Evolutionary conservation across 1,140 invertebrate genomes (phyloP).

Genomic region (Drosophila nasuta): DNA sequence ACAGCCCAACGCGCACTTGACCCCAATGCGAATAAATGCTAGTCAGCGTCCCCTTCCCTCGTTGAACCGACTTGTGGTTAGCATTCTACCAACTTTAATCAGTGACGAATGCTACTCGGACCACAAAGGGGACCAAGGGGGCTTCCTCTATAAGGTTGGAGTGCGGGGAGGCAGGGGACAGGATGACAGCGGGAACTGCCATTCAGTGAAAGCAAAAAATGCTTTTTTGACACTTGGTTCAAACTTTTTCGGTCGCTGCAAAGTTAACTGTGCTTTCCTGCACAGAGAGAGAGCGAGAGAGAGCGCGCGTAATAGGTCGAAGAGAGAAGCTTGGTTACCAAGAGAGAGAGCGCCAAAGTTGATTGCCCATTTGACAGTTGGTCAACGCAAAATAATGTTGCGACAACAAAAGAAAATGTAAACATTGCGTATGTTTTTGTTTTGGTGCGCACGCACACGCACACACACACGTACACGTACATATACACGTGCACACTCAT

Average conservation of each 20-base stretch:
- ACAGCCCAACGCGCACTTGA: constrained; percentile 66
- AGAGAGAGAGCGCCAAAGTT: constrained; percentile 51
- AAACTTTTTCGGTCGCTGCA: constrained; percentile 62
- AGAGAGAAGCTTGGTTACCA: constrained; percentile 18
- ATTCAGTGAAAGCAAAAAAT: constrained; percentile 47
- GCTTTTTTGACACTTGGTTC: constrained; percentile 54
- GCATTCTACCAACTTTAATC: constrained; percentile 44
- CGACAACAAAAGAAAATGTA: constrained; percentile 78
- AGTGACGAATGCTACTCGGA: constrained; percentile 41
- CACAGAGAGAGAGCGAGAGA: constrained; percentile 38
- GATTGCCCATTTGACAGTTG: constrained; percentile 71
- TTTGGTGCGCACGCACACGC: constrained; percentile 55
- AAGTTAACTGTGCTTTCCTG: constrained; percentile 66
- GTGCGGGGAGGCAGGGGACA: background rate
- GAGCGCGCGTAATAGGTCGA: constrained; percentile 6
- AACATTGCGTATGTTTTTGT: constrained; percentile 79
- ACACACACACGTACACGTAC: constrained; percentile 2
- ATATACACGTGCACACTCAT: background rate
- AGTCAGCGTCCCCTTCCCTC: background rate
- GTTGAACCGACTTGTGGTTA: background rate
- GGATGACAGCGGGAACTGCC: constrained; percentile 4
- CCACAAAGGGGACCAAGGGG: background rate
- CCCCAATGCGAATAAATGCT: constrained; percentile 48
- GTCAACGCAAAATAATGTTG: constrained; percentile 52
- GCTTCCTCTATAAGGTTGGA: background rate